phyloP scores from a whole-genome alignment of 2,888 invertebrate genomes.

The Diaphora mendica region DNA sequence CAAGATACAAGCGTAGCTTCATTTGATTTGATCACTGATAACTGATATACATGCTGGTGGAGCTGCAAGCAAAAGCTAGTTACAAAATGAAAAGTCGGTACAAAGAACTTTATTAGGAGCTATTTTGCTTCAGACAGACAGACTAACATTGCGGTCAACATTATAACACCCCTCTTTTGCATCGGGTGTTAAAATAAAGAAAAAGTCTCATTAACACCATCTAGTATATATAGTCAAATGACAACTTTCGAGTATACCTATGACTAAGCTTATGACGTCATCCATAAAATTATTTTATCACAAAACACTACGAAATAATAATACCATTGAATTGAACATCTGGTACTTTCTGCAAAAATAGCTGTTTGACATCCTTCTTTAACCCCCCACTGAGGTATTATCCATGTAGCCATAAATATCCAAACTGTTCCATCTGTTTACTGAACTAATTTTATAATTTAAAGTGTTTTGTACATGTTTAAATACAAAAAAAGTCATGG shows the following conservation, averaged over 20 bases:
- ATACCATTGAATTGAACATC: constrained; percentile 29
- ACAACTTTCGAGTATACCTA: not conserved
- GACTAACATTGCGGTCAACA: too few species aligned
- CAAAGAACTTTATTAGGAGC: not conserved
- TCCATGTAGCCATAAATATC: not conserved
- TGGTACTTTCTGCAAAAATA: constrained; percentile 16
- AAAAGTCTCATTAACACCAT: constrained; percentile 23
- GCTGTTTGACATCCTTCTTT: not conserved
- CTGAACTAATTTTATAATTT: not conserved
- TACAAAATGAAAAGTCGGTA: too few species aligned
- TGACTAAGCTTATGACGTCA: constrained; percentile 24
- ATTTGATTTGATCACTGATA: too few species aligned
- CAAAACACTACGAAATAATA: constrained; percentile 9
- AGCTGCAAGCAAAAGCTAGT: too few species aligned
- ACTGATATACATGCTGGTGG: too few species aligned
- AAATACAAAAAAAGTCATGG: not conserved
- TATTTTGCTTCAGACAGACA: too few species aligned
- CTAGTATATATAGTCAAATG: not conserved
- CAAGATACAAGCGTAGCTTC: too few species aligned
- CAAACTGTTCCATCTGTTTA: not conserved
- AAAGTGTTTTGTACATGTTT: not conserved
- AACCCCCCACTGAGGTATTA: constrained; percentile 31
- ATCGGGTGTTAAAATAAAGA: too few species aligned
- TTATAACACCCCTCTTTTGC: too few species aligned
- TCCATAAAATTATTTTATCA: not conserved